Percentiles rank a stretch among this genome's conserved stretches.
phyloP scores from a whole-genome alignment of 2,888 invertebrate genomes.

The Epiblema foenella region DNA sequence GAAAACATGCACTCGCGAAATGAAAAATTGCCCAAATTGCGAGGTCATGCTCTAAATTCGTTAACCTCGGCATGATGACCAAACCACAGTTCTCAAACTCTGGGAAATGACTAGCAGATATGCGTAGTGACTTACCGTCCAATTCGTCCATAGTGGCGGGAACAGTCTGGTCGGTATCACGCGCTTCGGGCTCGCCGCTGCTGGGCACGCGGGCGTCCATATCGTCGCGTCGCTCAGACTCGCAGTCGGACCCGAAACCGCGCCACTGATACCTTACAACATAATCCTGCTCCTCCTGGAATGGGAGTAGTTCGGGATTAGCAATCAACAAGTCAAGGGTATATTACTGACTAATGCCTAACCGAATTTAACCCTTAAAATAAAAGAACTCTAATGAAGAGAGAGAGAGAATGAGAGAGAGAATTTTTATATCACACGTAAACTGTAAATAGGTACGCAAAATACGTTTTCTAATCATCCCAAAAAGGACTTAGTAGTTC shows the following conservation, averaged over 20 bases:
- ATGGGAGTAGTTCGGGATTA: not conserved
- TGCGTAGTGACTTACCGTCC: constrained; percentile 62
- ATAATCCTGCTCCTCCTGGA: constrained; percentile 80
- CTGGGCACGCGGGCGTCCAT: constrained; percentile 74
- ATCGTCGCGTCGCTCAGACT: constrained; percentile 72
- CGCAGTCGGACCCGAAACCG: constrained; percentile 87
- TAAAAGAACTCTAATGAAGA: no score
- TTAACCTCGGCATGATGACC: not conserved
- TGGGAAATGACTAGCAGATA: no score
- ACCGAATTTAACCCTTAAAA: no score
- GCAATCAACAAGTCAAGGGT: not conserved
- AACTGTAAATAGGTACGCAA: no score
- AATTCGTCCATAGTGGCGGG: constrained; percentile 66
- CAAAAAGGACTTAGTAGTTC: not conserved
- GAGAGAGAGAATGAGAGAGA: no score
- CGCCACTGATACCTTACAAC: constrained; percentile 76
- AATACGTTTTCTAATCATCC: not conserved
- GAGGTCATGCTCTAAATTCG: not conserved
- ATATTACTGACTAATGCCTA: no score
- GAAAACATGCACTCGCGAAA: not conserved
- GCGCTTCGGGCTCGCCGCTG: constrained; percentile 55
- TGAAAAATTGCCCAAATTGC: not conserved
- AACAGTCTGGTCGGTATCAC: constrained; percentile 72
- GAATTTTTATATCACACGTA: no score
- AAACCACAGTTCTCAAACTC: no score